phyloP scores from a whole-genome alignment of 2,888 invertebrate genomes.

The Lycocerus yunnanus region DNA sequence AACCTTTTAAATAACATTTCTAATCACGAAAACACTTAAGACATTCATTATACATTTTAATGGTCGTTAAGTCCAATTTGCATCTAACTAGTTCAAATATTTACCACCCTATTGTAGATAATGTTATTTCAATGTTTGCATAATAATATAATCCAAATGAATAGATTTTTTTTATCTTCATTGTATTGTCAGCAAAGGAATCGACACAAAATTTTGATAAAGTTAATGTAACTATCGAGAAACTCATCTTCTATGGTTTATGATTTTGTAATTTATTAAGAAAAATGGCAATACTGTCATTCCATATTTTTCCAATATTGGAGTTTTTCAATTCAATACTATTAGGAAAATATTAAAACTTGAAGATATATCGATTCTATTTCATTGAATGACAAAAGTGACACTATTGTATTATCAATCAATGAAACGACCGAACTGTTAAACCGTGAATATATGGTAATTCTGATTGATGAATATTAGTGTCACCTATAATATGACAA shows the following conservation, averaged over 20 bases:
- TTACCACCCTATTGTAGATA: not conserved
- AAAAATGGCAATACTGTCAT: not conserved
- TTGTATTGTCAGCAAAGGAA: not conserved
- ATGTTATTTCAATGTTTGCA: not conserved
- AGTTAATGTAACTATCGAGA: not conserved
- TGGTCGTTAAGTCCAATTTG: not conserved
- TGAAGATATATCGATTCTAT: conserved; percentile 10
- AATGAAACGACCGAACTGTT: conserved; percentile 9
- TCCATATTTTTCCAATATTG: not conserved
- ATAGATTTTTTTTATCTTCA: not conserved
- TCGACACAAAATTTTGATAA: not conserved
- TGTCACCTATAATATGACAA: conserved; percentile 9
- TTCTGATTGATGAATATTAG: conserved; percentile 9
- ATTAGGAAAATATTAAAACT: not conserved
- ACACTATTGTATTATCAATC: conserved; percentile 11
- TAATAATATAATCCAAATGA: no score
- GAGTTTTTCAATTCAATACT: not conserved
- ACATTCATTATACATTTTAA: not conserved
- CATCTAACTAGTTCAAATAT: not conserved
- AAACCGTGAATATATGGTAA: conserved; percentile 15
- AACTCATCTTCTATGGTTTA: not conserved
- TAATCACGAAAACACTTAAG: not conserved
- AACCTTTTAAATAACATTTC: not conserved
- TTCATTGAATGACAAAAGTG: not conserved
- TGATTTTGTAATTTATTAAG: not conserved